Conservation (phyloP, 2,888 invertebrate species). For the Brenthis daphne region DNA sequence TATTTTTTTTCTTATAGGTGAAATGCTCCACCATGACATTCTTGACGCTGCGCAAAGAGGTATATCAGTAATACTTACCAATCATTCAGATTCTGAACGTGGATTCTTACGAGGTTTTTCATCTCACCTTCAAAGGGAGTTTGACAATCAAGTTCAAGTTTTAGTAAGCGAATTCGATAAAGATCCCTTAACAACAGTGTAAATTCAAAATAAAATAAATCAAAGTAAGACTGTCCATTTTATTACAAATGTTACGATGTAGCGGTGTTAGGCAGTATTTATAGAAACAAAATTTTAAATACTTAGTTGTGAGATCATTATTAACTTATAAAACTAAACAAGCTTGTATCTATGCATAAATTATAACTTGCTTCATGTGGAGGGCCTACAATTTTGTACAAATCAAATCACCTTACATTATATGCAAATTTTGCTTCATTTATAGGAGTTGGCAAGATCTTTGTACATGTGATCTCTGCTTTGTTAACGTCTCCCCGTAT, state of each 20-base stretch:
- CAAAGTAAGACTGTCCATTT: constrained; percentile 32
- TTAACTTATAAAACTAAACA: constrained; percentile 45
- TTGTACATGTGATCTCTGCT: constrained; percentile 59
- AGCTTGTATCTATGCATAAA: constrained; percentile 29
- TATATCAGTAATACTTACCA: constrained; percentile 91
- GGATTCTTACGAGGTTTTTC: constrained; percentile 88
- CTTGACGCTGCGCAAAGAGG: constrained; percentile 92
- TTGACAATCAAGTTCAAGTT: constrained; percentile 82
- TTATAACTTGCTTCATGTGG: background rate
- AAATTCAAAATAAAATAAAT: constrained; percentile 47
- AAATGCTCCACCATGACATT: constrained; percentile 97
- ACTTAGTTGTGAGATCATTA: constrained; percentile 70
- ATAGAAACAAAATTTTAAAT: constrained; percentile 45
- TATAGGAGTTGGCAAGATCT: constrained; percentile 75
- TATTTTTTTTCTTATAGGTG: constrained; percentile 72
- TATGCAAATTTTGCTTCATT: constrained; percentile 25
- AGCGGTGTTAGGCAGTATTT: constrained; percentile 41
- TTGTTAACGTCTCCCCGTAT: constrained; percentile 61
- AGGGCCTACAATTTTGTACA: constrained; percentile 2
- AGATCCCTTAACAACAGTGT: constrained; percentile 90
- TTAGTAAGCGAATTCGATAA: constrained; percentile 87
- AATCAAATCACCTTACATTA: constrained; percentile 11
- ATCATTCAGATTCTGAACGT: constrained; percentile 96
- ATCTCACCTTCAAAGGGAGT: constrained; percentile 54
- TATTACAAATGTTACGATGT: constrained; percentile 38